phyloP scores from a whole-genome alignment of 2,888 invertebrate genomes.

The Hydropsyche betteni region DNA sequence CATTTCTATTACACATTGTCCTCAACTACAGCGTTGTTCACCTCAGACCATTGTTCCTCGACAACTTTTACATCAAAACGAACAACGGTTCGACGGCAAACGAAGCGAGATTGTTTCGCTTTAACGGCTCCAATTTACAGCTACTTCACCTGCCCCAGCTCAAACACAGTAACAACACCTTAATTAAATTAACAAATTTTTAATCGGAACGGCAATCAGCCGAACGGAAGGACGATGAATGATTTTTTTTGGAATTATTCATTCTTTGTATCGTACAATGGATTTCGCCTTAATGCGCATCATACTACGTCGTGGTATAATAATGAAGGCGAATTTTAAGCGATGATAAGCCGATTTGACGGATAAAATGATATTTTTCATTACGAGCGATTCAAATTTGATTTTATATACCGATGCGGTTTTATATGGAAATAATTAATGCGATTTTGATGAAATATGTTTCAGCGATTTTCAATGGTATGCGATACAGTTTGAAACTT shows the following conservation, averaged over 20 bases:
- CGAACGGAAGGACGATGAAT: slow-evolving; percentile 3
- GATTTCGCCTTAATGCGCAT: not conserved
- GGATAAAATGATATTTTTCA: too few relatives aligned
- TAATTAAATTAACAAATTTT: slow-evolving; percentile 21
- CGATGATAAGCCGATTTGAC: too few relatives aligned
- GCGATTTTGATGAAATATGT: too few relatives aligned
- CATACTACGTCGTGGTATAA: not conserved
- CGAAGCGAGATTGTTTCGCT: slow-evolving; percentile 36
- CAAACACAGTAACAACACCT: slow-evolving; percentile 13
- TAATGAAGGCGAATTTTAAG: not conserved
- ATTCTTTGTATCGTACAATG: not conserved
- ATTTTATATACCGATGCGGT: too few relatives aligned
- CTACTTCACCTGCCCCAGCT: slow-evolving; percentile 33
- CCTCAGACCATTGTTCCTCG: too few relatives aligned
- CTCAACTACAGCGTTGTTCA: too few relatives aligned
- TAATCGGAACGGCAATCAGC: not conserved
- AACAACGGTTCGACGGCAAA: slow-evolving; percentile 22
- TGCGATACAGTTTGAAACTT: too few relatives aligned
- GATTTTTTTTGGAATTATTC: not conserved
- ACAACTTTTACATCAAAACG: not conserved
- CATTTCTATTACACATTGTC: too few relatives aligned
- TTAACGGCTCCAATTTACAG: slow-evolving; percentile 37
- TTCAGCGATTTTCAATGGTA: too few relatives aligned
- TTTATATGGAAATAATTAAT: too few relatives aligned
- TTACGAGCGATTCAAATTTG: too few relatives aligned